Base-by-base conservation (phyloP, 2,113 vertebrate species). In the Lethenteron reissneri region DNA sequence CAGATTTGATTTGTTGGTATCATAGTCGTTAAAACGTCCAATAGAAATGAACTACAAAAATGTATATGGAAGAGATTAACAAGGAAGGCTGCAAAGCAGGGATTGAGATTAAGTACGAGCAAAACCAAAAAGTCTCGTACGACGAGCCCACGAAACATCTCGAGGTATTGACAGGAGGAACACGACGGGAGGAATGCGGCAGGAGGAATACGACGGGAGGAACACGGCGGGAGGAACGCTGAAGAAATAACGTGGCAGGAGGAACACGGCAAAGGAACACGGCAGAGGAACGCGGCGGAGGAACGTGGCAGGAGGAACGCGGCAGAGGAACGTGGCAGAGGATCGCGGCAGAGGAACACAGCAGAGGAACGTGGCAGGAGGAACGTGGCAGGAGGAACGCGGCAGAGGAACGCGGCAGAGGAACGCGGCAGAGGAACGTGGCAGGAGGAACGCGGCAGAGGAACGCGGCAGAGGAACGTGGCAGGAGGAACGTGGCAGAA, bases 141-240 rank as follows among this genome's bases (percentile, higher is more conserved):
- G 41, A 41, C 41, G 6, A 41, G 41, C 41, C 41, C 41, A 41
- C 41, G 41, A 41, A 41, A 41, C 41, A 41, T 41, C 41, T 41
- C 41, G 58, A 12, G 71, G 7, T 21, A 15, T 1, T 10, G 2
- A 11, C 59, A 62, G 13, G 12, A 10, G 12, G 57, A 10, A 4
- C 0, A 13, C 10, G 3, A 9, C 14, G 2, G 68, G 25, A 2
- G 1, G 1, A 5, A 10, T 12, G 12, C 14, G 3, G 17, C 12
- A 9, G 25, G 2, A 1, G 17, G 13, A 8, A n/a, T 10, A 3
- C 2, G 11, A 11, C 58, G 12, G 12, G 5, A 41, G 4, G 19
- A 58, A 6, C 0, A 2, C 8, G 0, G 7, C 60, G 6, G 60
- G 60, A 17, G 60, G 17, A 17, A 17, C 14, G 5, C 14, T 19